Percentiles rank a stretch among this genome's conserved stretches.
Evolutionary conservation across 2,113 vertebrate species (phyloP).

Genomic region (Romanogobio albipinnatus): DNA sequence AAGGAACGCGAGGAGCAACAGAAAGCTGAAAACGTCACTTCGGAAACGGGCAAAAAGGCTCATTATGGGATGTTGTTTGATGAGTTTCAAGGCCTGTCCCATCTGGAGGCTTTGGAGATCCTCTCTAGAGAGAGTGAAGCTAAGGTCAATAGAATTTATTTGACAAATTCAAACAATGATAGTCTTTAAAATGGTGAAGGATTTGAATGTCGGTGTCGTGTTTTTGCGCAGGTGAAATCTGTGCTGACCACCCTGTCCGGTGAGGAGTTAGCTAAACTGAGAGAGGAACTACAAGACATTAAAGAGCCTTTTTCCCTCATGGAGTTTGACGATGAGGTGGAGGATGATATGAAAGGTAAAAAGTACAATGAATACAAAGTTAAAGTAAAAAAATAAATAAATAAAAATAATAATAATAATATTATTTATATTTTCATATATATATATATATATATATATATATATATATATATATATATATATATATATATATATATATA

Average conservation of each 20-base stretch:
- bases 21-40: conserved; percentile 72
- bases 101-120: conserved; percentile 96
- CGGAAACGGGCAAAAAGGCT: conserved; percentile 83
- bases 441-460: no score
- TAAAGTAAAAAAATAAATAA: neutral
- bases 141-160: conserved; percentile 77
- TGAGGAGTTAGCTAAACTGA: conserved; percentile 77
- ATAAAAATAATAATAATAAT: no score
- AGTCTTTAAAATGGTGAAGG: neutral
- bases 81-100: conserved; percentile 94
- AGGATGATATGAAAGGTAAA: conserved; percentile 86
- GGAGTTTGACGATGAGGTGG: conserved; percentile 93
- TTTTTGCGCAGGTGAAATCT: conserved; percentile 82
- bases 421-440: no score
- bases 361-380: neutral
- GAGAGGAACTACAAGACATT: conserved; percentile 82
- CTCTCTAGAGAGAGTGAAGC: conserved; percentile 93
- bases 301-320: conserved; percentile 87
- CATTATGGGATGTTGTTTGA: conserved; percentile 98
- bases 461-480: no score
- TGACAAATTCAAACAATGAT: neutral
- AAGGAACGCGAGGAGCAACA: conserved; percentile 91
- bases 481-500: no score
- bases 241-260: conserved; percentile 86
- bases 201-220: neutral